Percentiles rank a stretch among this genome's conserved stretches.
Conservation (phyloP, 2,113 vertebrate genomes). For the Aythya baeri region DNA sequence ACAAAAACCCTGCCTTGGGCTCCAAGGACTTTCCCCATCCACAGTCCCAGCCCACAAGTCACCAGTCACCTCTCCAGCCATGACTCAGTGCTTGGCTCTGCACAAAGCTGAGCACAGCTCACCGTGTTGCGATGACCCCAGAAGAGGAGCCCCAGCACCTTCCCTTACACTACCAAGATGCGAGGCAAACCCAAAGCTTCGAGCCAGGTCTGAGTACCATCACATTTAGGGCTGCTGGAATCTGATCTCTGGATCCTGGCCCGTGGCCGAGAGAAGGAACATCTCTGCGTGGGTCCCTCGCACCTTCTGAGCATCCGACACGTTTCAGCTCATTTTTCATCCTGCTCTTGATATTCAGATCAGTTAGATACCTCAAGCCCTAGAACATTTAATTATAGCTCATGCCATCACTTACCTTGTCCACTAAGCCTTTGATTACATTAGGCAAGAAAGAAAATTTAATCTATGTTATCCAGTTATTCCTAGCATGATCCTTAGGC, state of each 20-base stretch:
- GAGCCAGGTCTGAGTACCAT: background rate
- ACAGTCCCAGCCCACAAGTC: background rate
- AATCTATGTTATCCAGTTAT: conserved; percentile 28
- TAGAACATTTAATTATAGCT: conserved; percentile 32
- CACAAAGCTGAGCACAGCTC: rapidly evolving
- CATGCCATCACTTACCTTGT: conserved; percentile 26
- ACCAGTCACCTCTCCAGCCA: background rate
- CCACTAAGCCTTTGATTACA: conserved; percentile 55
- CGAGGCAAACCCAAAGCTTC: background rate
- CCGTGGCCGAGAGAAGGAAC: background rate
- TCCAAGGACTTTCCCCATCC: background rate
- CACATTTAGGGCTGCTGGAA: background rate
- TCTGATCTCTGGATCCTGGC: background rate
- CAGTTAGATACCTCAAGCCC: background rate
- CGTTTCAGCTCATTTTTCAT: background rate
- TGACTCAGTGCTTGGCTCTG: background rate
- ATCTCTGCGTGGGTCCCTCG: rapidly evolving
- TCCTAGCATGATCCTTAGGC: background rate
- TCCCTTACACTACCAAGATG: background rate
- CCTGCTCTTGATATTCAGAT: background rate
- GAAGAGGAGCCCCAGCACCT: background rate
- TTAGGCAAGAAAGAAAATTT: conserved; percentile 31
- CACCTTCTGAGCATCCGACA: background rate
- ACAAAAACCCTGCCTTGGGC: background rate
- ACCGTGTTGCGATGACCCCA: rapidly evolving